Conservation (phyloP, 1,140 invertebrate genomes). For the Platorchestia sp. region DNA sequence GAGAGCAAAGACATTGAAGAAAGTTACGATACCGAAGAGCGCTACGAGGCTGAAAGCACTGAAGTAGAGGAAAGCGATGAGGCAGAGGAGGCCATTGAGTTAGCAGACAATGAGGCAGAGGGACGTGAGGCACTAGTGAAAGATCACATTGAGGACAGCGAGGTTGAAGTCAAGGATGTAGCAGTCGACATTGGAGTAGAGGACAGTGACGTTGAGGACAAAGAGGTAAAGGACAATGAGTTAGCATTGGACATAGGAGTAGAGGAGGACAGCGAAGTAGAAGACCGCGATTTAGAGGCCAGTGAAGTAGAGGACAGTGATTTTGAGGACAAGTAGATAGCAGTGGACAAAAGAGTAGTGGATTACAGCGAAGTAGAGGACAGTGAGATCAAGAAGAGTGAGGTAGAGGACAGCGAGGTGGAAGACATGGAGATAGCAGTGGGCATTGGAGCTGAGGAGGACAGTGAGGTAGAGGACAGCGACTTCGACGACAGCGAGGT, state of each 20-base stretch:
- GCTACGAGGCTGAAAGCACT: neutral
- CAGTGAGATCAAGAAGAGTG: neutral
- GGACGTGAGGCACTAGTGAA: too few relatives aligned
- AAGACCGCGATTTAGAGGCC: neutral
- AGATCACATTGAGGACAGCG: too few relatives aligned
- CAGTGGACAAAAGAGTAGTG: neutral
- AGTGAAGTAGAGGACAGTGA: neutral
- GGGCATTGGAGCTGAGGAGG: neutral
- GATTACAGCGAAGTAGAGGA: neutral
- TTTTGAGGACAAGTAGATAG: neutral
- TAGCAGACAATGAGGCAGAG: too few relatives aligned
- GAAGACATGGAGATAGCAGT: neutral
- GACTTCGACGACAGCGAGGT: neutral
- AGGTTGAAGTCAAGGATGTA: too few relatives aligned
- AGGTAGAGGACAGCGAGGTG: neutral
- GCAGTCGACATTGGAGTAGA: too few relatives aligned
- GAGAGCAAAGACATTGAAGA: too few relatives aligned
- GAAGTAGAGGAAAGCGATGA: neutral
- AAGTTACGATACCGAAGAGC: too few relatives aligned
- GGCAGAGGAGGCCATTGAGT: neutral
- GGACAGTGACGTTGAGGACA: too few relatives aligned
- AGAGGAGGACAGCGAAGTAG: neutral
- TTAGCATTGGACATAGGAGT: too few relatives aligned
- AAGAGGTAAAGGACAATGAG: too few relatives aligned
- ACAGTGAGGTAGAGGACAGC: neutral